Evolutionary conservation across 2,888 invertebrate species (phyloP).

Genomic region (Agriopis aurantiaria): DNA sequence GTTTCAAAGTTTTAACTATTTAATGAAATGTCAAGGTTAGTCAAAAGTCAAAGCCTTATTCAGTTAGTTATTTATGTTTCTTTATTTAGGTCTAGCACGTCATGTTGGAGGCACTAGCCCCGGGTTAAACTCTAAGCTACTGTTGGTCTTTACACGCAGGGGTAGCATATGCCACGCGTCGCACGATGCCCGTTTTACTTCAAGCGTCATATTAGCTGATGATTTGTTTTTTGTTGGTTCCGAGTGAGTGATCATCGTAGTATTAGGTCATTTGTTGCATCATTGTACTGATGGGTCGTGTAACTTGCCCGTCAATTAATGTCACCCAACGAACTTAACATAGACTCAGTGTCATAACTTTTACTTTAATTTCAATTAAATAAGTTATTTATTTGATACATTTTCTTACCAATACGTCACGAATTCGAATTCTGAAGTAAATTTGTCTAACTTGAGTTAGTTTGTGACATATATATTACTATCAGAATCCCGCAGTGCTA

Average conservation of each 20-base stretch:
- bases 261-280: slow-evolving; percentile 44
- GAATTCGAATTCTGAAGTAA: too few species aligned
- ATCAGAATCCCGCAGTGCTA: too few species aligned
- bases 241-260: slow-evolving; percentile 36
- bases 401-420: too few species aligned
- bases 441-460: too few species aligned
- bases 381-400: too few species aligned
- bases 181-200: slow-evolving; percentile 24
- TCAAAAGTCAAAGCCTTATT: slow-evolving; percentile 34
- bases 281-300: slow-evolving; percentile 43
- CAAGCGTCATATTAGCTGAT: slow-evolving; percentile 22
- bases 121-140: slow-evolving; percentile 7
- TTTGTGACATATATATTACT: too few species aligned
- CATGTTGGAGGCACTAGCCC: slow-evolving; percentile 30
- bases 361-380: background rate
- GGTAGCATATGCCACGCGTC: slow-evolving; percentile 30
- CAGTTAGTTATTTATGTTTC: slow-evolving; percentile 19
- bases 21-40: slow-evolving; percentile 38
- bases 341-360: background rate
- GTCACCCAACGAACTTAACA: background rate
- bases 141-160: slow-evolving; percentile 15
- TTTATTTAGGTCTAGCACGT: slow-evolving; percentile 42
- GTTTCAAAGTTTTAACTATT: slow-evolving; percentile 15
- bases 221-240: slow-evolving; percentile 50
- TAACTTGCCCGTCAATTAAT: slow-evolving; percentile 41